Evolutionary conservation across 2,113 vertebrate species (phyloP).

Genomic region (Galeopterus variegatus): DNA sequence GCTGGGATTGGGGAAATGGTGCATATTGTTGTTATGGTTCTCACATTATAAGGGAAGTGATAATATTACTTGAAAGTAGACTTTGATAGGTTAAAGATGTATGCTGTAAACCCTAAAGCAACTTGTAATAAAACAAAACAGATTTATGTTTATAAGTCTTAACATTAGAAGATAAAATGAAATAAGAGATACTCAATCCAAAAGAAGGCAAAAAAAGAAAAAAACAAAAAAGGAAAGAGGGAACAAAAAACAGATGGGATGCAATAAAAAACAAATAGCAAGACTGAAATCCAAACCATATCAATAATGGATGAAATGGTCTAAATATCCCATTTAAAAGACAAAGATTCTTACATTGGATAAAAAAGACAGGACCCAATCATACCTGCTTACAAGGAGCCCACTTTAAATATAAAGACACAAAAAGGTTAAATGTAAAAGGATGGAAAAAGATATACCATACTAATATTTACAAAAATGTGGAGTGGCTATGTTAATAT

Average conservation of each 20-base stretch:
- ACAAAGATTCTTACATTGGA: background rate
- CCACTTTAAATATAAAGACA: slow-evolving; percentile 24
- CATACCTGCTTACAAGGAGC: background rate
- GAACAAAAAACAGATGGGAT: background rate
- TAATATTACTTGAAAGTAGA: background rate
- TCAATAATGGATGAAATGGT: background rate
- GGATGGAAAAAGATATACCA: background rate
- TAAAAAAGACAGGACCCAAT: slow-evolving; percentile 36
- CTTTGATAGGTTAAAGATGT: background rate
- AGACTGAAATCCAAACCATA: background rate
- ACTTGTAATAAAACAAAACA: slow-evolving; percentile 17
- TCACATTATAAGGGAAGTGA: background rate
- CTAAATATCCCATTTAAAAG: slow-evolving; percentile 22
- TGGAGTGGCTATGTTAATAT: background rate
- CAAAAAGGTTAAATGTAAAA: slow-evolving; percentile 59
- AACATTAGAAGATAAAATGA: background rate
- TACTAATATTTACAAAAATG: background rate
- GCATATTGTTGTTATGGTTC: background rate
- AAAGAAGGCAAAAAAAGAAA: background rate
- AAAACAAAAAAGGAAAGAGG: background rate
- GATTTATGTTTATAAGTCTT: background rate
- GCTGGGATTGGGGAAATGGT: background rate
- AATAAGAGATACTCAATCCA: background rate
- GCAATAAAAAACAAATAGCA: background rate
- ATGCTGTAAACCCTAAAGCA: slow-evolving; percentile 12